A percentile compares a stretch with the other conserved stretches of the same genome.
Evolutionary conservation across 2,113 vertebrate genomes (phyloP).

Genomic region (Gnathonemus longibarbis): DNA sequence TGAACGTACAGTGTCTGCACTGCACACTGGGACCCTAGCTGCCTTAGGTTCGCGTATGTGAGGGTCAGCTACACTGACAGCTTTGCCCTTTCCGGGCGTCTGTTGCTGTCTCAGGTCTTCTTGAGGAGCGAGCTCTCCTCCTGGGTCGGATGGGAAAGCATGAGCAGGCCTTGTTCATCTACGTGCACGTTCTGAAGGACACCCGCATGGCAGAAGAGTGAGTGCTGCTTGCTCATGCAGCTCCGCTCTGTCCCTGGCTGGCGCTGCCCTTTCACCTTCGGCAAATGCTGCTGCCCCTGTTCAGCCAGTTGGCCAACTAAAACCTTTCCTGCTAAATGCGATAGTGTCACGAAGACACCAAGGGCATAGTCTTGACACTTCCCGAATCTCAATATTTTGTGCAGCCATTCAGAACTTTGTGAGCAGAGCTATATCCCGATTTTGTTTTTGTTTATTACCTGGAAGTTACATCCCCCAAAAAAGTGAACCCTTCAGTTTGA

Average conservation of each 20-base stretch:
- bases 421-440: background rate
- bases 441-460: background rate
- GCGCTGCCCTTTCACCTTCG: no score
- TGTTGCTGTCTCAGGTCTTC: constrained; percentile 61
- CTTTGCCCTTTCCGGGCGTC: background rate
- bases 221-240: constrained; percentile 32
- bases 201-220: constrained; percentile 89
- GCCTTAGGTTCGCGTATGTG: background rate
- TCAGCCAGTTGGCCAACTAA: background rate
- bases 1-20: background rate
- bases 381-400: background rate
- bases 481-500: background rate
- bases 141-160: constrained; percentile 96
- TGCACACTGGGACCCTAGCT: background rate
- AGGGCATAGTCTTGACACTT: background rate
- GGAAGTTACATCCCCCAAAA: background rate
- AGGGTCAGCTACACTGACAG: background rate
- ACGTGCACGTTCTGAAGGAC: constrained; percentile 87
- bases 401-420: background rate
- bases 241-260: background rate
- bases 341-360: background rate
- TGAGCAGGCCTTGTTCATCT: constrained; percentile 95
- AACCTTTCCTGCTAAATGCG: background rate
- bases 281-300: no score
- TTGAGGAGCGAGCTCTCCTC: constrained; percentile 89